Conservation (phyloP, 2,888 invertebrate genomes). For the Eumacrocentrus americanus region DNA sequence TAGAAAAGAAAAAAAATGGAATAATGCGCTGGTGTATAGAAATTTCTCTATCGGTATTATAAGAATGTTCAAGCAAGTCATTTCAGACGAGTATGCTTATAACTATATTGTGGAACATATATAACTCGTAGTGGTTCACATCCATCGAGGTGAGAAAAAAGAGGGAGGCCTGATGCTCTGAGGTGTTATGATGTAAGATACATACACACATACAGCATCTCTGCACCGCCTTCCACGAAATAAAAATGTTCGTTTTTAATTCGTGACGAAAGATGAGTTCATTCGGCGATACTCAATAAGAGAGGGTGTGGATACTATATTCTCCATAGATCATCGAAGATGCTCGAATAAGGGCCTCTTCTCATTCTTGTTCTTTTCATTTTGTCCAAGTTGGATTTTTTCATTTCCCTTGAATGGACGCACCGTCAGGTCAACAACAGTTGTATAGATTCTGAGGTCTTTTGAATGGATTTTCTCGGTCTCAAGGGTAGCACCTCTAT, state of each 20-base stretch:
- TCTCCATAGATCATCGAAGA: constrained; percentile 11
- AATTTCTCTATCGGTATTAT: no score
- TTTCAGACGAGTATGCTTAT: no score
- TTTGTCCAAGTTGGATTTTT: not conserved
- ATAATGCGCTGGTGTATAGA: no score
- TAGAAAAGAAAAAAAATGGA: no score
- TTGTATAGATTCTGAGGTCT: constrained; percentile 18
- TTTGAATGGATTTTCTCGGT: constrained; percentile 32
- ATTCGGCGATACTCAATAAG: constrained; percentile 25
- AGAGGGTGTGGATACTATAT: not conserved
- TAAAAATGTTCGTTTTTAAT: constrained; percentile 25
- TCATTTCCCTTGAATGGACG: constrained; percentile 11
- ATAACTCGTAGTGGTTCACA: no score
- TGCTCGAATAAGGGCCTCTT: not conserved
- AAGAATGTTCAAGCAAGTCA: no score
- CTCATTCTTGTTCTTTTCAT: constrained; percentile 6
- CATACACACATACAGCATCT: not conserved
- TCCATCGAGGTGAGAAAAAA: not conserved
- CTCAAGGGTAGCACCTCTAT: constrained; percentile 37
- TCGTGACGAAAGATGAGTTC: constrained; percentile 35
- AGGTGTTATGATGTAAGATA: constrained; percentile 3
- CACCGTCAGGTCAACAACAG: constrained; percentile 17
- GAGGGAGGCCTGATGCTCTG: not conserved
- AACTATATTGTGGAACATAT: no score
- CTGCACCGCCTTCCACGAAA: constrained; percentile 5